phyloP scores from a whole-genome alignment of 2,797 vertebrate species.

The Fistularia commersonii region DNA sequence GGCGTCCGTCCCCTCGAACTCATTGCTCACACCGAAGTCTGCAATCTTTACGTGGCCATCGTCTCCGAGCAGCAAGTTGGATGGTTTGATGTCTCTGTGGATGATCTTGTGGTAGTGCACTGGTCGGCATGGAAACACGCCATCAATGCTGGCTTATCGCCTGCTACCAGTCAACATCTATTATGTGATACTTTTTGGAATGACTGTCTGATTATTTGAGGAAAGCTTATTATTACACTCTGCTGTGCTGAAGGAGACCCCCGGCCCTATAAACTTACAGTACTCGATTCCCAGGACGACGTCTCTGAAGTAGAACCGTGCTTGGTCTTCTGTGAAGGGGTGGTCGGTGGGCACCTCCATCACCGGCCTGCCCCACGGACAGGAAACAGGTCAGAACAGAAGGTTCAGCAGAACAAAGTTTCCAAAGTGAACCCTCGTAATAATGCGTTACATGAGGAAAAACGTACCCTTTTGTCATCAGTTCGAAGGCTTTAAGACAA shows the following conservation, averaged over 20 bases:
- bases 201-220: too few relatives aligned
- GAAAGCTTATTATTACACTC: too few relatives aligned
- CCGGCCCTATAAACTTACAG: slow-evolving; percentile 73
- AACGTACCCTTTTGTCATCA: slow-evolving; percentile 92
- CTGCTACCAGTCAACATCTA: background rate
- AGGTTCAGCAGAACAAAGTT: background rate
- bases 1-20: slow-evolving; percentile 91
- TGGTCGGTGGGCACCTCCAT: slow-evolving; percentile 91
- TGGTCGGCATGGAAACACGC: slow-evolving; percentile 35
- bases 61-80: slow-evolving; percentile 91
- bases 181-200: too few relatives aligned
- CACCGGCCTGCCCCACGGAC: slow-evolving; percentile 77
- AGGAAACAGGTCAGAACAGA: background rate
- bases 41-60: slow-evolving; percentile 92
- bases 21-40: slow-evolving; percentile 95
- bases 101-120: slow-evolving; percentile 97
- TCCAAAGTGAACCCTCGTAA: background rate
- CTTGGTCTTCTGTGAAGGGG: slow-evolving; percentile 86
- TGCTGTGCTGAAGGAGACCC: background rate
- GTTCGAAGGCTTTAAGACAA: slow-evolving; percentile 86
- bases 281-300: slow-evolving; percentile 93
- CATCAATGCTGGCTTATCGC: background rate
- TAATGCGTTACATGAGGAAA: background rate
- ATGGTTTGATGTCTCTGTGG: slow-evolving; percentile 96
- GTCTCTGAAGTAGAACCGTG: slow-evolving; percentile 87